A percentile compares a stretch with the other conserved stretches of the same genome.
Conservation (phyloP, 2,113 vertebrate species). For the Callionymus lyra region DNA sequence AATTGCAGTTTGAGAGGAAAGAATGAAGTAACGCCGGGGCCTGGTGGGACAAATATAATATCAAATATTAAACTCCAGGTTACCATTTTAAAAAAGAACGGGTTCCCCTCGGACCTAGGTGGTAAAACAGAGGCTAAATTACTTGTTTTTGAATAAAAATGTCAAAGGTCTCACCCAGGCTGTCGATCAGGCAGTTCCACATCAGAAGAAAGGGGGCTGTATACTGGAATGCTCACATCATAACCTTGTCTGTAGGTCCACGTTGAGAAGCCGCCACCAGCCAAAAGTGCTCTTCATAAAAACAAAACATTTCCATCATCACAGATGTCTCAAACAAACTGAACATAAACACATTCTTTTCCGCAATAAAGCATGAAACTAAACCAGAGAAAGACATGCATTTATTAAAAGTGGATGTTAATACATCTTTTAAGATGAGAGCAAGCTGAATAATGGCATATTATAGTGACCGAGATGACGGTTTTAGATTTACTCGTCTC, state of each 20-base stretch:
- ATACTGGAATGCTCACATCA: slow-evolving; percentile 95
- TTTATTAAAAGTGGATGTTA: too few relatives aligned
- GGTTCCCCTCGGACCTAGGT: not conserved
- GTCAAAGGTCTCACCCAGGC: slow-evolving; percentile 73
- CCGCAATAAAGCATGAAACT: too few relatives aligned
- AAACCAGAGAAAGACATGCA: too few relatives aligned
- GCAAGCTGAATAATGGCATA: too few relatives aligned
- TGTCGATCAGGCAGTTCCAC: slow-evolving; percentile 81
- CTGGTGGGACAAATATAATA: slow-evolving; percentile 44
- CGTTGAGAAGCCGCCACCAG: slow-evolving; percentile 92
- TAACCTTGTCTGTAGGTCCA: slow-evolving; percentile 98
- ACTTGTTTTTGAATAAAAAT: not conserved
- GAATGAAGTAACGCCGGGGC: slow-evolving; percentile 80
- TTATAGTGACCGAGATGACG: too few relatives aligned
- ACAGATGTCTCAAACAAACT: slow-evolving; percentile 8
- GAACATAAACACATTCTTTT: not conserved
- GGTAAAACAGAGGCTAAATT: not conserved
- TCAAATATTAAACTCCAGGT: not conserved
- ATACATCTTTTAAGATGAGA: too few relatives aligned
- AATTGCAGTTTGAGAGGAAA: slow-evolving; percentile 84
- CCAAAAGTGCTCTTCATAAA: slow-evolving; percentile 78
- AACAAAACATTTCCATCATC: not conserved
- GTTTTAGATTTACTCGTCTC: too few relatives aligned
- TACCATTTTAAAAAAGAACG: too few relatives aligned
- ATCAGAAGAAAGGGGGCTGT: slow-evolving; percentile 82